These are phyloP conservation scores for Conus canariensis DNA, from an alignment of 2,888 invertebrate genomes.

Conservation along the genomic window DNA sequence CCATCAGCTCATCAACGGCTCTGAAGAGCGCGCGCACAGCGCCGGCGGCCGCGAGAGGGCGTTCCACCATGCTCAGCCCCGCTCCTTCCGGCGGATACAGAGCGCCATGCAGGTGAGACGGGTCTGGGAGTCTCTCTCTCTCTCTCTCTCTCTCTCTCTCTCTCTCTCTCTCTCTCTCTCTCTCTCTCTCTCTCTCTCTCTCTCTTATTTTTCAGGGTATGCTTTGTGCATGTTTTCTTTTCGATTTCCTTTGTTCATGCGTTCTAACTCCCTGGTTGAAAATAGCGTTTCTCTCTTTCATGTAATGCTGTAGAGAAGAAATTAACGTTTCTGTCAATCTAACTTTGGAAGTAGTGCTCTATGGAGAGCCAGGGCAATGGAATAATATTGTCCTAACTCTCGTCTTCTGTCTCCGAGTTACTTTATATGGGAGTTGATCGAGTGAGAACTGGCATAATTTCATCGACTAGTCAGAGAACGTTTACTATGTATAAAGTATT, in stretches of 20 bases:
- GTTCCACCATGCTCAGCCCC: constrained; percentile 35
- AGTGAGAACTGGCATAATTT: too few species aligned
- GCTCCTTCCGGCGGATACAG: constrained; percentile 59
- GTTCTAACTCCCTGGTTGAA: too few species aligned
- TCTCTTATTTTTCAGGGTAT: not conserved
- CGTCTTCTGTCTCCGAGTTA: too few species aligned
- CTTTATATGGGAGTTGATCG: too few species aligned
- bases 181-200: not conserved
- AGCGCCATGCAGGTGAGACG: constrained; percentile 51
- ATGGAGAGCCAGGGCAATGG: too few species aligned
- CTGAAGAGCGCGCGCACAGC: constrained; percentile 33
- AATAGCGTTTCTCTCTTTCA: too few species aligned
- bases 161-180: constrained; percentile 9
- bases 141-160: constrained; percentile 3
- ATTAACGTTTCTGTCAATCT: too few species aligned
- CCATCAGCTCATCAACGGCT: constrained; percentile 45
- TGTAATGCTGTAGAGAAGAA: constrained; percentile 10
- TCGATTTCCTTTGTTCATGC: not conserved
- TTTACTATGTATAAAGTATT: too few species aligned
- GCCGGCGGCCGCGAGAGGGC: not conserved
- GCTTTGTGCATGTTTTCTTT: not conserved
- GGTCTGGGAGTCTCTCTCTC: not conserved
- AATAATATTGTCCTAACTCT: too few species aligned
- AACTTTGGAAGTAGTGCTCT: too few species aligned
- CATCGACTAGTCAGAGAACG: too few species aligned